phyloP scores from a whole-genome alignment of 2,888 invertebrate species.

The Tetrapedia diversipes region DNA sequence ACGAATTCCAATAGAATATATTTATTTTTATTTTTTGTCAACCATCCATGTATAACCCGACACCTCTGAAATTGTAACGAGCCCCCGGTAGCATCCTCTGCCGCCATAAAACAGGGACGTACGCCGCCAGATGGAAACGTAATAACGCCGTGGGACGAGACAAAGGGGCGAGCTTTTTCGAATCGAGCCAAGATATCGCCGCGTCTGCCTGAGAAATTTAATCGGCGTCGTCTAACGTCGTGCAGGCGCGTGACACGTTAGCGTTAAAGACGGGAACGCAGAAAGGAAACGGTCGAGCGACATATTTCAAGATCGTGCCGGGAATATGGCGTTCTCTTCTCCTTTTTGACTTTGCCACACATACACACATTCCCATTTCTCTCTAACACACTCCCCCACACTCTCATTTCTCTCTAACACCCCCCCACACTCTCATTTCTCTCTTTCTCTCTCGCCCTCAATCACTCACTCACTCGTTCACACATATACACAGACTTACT shows the following conservation, averaged over 20 bases:
- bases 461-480: no score
- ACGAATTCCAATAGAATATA: no score
- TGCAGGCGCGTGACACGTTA: slow-evolving; percentile 44
- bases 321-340: slow-evolving; percentile 43
- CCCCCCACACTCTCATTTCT: no score
- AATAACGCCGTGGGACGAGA: slow-evolving; percentile 54
- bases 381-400: no score
- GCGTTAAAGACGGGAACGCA: slow-evolving; percentile 37
- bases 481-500: no score
- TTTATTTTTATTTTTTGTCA: no score
- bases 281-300: slow-evolving; percentile 37
- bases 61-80: slow-evolving; percentile 63
- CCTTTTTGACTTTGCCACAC: slow-evolving; percentile 12
- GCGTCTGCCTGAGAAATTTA: slow-evolving; percentile 42
- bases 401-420: no score
- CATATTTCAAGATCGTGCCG: slow-evolving; percentile 59
- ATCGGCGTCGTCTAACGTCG: slow-evolving; percentile 39
- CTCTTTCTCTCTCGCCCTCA: no score
- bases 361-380: no score
- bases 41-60: no score
- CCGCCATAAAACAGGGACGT: slow-evolving; percentile 40
- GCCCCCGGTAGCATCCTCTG: slow-evolving; percentile 31
- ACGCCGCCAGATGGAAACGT: slow-evolving; percentile 47
- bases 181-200: slow-evolving; percentile 17
- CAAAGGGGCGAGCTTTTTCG: slow-evolving; percentile 50